These are phyloP conservation scores for Rissa tridactyla DNA, from an alignment of 2,113 vertebrate genomes.

Conservation along the genomic window DNA sequence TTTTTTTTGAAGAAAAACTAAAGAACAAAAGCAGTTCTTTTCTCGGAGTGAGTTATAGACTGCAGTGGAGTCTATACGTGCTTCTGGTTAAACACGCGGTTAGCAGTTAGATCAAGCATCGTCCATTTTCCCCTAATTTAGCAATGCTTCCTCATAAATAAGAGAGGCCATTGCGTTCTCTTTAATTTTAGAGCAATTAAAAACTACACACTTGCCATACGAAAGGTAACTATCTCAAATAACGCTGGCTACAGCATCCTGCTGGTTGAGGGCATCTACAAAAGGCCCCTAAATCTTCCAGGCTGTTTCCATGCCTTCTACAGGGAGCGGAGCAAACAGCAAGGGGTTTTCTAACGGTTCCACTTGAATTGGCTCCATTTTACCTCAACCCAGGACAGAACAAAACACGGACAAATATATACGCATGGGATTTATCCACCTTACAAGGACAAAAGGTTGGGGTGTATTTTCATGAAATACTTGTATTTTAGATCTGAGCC, in stretches of 20 bases:
- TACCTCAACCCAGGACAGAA: not conserved
- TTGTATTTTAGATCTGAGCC: not conserved
- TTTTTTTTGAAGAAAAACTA: not conserved
- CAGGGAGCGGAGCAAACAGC: not conserved
- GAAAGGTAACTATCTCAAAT: not conserved
- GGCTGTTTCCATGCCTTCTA: not conserved
- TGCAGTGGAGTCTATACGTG: not conserved
- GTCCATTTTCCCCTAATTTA: not conserved
- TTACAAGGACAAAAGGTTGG: not conserved
- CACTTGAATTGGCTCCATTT: not conserved
- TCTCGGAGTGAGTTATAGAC: not conserved
- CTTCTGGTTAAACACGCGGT: not conserved
- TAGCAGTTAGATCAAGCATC: not conserved
- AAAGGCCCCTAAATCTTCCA: not conserved
- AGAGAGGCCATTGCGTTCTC: not conserved
- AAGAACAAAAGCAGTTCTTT: not conserved
- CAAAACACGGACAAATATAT: not conserved
- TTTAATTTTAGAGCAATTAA: not conserved
- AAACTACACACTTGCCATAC: not conserved
- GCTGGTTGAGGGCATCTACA: not conserved
- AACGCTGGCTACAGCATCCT: not conserved
- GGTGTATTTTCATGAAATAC: not conserved
- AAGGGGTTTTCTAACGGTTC: not conserved
- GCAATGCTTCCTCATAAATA: not conserved
- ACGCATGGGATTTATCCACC: not conserved